These are phyloP conservation scores for Azemiops feae DNA, from an alignment of 2,113 vertebrate genomes.

Conservation along the genomic window DNA sequence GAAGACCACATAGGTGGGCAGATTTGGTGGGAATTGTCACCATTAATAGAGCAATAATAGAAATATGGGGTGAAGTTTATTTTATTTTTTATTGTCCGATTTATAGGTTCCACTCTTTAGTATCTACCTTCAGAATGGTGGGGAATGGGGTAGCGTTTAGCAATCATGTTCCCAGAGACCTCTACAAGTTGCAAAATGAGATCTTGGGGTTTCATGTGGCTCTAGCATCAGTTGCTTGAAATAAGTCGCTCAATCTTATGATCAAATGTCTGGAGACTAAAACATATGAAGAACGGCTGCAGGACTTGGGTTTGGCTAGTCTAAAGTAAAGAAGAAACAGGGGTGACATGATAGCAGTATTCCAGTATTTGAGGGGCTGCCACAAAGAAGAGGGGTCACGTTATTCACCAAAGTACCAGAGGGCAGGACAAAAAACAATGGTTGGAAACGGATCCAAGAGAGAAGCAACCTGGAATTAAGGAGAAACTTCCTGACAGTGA, in stretches of 20 bases:
- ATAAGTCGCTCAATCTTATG: not conserved
- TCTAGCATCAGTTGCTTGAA: not conserved
- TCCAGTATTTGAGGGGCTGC: too few relatives aligned
- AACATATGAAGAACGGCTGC: too few relatives aligned
- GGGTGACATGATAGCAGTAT: too few relatives aligned
- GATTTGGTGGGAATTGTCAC: not conserved
- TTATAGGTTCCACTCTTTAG: not conserved
- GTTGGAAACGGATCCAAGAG: too few relatives aligned
- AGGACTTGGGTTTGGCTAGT: too few relatives aligned
- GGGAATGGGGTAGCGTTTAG: not conserved
- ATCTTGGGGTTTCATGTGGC: not conserved
- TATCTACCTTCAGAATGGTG: not conserved
- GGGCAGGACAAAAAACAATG: too few relatives aligned
- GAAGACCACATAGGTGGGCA: not conserved
- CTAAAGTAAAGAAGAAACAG: too few relatives aligned
- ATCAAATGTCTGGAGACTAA: too few relatives aligned
- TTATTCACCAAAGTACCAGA: too few relatives aligned
- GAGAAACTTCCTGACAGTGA: too few relatives aligned
- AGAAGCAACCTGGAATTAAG: too few relatives aligned
- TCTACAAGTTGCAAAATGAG: not conserved
- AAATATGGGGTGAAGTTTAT: not conserved
- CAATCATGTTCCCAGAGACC: not conserved
- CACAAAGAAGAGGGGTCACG: too few relatives aligned
- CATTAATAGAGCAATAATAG: not conserved
- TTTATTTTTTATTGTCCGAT: not conserved